These are phyloP conservation scores for Limanda limanda DNA, from an alignment of 2,113 vertebrate species.

Conservation along the genomic window DNA sequence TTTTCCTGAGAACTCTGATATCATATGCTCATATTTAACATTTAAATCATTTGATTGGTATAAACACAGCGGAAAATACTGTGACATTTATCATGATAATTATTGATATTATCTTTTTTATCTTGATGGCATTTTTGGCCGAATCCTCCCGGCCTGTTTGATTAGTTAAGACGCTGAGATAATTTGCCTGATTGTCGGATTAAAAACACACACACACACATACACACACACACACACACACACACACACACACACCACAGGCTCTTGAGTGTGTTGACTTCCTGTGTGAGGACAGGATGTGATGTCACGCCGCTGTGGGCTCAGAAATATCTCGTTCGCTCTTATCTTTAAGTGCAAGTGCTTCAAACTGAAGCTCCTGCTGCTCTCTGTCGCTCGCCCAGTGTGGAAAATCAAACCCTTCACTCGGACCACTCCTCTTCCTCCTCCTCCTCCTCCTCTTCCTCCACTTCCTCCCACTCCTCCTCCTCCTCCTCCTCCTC, in stretches of 20 bases:
- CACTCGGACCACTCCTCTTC: conserved; percentile 11
- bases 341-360: conserved; percentile 45
- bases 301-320: conserved; percentile 49
- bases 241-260: not conserved
- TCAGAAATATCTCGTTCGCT: conserved; percentile 35
- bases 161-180: too few species aligned
- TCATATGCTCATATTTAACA: too few species aligned
- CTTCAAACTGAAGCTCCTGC: conserved; percentile 61
- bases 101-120: too few species aligned
- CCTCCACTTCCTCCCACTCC: conserved; percentile 34
- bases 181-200: too few species aligned
- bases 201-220: too few species aligned
- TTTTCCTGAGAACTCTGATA: not conserved
- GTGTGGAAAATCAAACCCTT: conserved; percentile 57
- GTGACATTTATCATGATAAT: too few species aligned
- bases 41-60: too few species aligned
- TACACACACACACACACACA: too few species aligned
- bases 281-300: conserved; percentile 58
- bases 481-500: conserved; percentile 22
- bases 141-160: not conserved
- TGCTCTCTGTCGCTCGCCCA: conserved; percentile 33
- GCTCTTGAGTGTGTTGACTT: conserved; percentile 17
- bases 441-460: conserved; percentile 29
- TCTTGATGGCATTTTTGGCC: too few species aligned
- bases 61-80: too few species aligned